phyloP scores from a whole-genome alignment of 2,797 vertebrate genomes.

The Loris lydekkerianus region DNA sequence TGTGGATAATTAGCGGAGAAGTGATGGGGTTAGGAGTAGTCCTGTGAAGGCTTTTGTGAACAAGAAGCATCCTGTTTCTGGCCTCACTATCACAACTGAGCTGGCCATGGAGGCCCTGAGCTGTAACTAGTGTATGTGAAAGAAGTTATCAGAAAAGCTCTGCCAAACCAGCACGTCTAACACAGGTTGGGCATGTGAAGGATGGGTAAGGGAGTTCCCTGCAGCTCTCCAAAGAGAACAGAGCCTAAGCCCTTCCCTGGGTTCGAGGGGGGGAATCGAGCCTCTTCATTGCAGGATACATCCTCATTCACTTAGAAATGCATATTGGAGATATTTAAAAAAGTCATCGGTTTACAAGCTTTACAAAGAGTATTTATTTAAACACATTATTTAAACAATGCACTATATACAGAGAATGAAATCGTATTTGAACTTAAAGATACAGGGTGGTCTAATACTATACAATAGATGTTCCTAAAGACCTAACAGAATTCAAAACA shows the following conservation, averaged over 20 bases:
- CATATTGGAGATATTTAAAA: background rate
- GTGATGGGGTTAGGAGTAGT: background rate
- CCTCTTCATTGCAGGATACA: background rate
- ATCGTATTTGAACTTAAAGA: background rate
- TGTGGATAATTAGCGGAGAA: background rate
- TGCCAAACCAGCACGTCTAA: background rate
- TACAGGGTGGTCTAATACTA: background rate
- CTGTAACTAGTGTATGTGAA: background rate
- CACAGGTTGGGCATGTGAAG: background rate
- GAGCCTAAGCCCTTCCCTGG: background rate
- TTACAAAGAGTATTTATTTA: constrained; percentile 48
- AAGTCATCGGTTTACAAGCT: background rate
- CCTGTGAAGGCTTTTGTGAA: background rate
- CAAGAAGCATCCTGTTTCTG: background rate
- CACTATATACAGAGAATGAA: background rate
- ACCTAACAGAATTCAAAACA: constrained; percentile 7
- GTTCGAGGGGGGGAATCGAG: background rate
- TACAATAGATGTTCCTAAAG: background rate
- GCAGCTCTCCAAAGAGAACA: background rate
- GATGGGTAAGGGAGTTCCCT: background rate
- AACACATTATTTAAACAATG: constrained; percentile 36
- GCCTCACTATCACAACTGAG: background rate
- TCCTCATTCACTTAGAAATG: constrained; percentile 20
- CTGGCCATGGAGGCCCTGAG: background rate
- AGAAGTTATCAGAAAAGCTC: background rate